Evolutionary conservation across 2,888 invertebrate genomes (phyloP).

Genomic region (Drosophila parthenogenetica): DNA sequence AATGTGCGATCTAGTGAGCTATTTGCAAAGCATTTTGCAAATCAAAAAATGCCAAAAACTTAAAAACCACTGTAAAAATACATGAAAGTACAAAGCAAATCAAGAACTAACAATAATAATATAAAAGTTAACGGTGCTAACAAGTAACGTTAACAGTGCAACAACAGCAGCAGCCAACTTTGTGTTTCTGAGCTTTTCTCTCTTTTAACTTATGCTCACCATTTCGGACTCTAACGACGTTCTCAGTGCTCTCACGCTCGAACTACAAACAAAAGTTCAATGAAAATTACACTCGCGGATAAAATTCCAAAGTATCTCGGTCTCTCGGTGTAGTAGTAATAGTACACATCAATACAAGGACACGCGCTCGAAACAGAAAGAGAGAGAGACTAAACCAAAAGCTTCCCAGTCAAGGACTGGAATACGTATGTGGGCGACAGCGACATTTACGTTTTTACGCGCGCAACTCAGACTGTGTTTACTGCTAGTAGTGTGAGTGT

Average conservation of each 20-base stretch:
- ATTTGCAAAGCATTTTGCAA: slow-evolving; percentile 58
- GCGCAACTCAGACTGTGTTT: slow-evolving; percentile 62
- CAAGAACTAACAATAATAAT: slow-evolving; percentile 39
- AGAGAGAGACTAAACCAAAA: slow-evolving; percentile 23
- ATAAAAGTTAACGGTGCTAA: slow-evolving; percentile 28
- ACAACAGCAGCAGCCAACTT: slow-evolving; percentile 71
- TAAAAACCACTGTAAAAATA: slow-evolving; percentile 38
- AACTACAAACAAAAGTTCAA: slow-evolving; percentile 59
- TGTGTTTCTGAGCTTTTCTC: slow-evolving; percentile 50
- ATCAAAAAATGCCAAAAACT: slow-evolving; percentile 68
- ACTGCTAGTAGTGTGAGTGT: slow-evolving; percentile 21
- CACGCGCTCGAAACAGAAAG: slow-evolving; percentile 40
- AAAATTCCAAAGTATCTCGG: slow-evolving; percentile 62
- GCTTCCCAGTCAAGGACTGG: slow-evolving; percentile 75
- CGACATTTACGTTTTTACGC: slow-evolving; percentile 75
- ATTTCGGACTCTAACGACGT: slow-evolving; percentile 14
- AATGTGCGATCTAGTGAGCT: slow-evolving; percentile 54
- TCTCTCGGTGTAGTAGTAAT: slow-evolving; percentile 56
- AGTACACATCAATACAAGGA: slow-evolving; percentile 70
- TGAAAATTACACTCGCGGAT: slow-evolving; percentile 76
- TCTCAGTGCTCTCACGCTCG: slow-evolving; percentile 26
- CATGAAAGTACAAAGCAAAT: slow-evolving; percentile 40
- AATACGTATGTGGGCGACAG: slow-evolving; percentile 66
- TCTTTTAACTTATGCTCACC: slow-evolving; percentile 27
- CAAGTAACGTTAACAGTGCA: slow-evolving; percentile 49